A percentile compares a stretch with the other conserved stretches of the same genome.
Conservation (phyloP, 2,888 invertebrate species). For the Chrysina gloriosa region DNA sequence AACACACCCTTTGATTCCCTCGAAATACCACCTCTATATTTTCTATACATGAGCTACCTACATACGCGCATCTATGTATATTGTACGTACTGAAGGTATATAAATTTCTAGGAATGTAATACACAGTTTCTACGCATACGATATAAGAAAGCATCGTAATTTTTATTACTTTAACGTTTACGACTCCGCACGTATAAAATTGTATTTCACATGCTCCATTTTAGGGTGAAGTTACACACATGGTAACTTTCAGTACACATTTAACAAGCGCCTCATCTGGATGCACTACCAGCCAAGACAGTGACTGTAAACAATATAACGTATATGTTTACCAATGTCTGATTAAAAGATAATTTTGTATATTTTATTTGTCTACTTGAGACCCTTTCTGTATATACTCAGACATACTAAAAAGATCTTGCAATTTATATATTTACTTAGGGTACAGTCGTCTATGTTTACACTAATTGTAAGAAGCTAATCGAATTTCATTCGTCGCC, state of each 20-base stretch:
- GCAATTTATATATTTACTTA: constrained; percentile 12
- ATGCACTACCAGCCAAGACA: constrained; percentile 26
- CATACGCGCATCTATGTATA: too few species aligned
- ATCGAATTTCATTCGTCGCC: background rate
- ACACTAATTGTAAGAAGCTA: background rate
- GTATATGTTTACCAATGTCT: constrained; percentile 31
- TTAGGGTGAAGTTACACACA: constrained; percentile 39
- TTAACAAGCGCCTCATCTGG: constrained; percentile 33
- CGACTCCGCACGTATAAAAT: constrained; percentile 24
- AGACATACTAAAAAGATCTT: background rate
- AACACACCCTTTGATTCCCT: too few species aligned
- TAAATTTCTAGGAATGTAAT: background rate
- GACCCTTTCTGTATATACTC: background rate
- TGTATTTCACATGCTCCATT: constrained; percentile 40
- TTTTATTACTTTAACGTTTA: constrained; percentile 36
- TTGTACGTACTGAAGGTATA: background rate
- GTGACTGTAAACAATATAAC: constrained; percentile 31
- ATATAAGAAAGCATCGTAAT: constrained; percentile 24
- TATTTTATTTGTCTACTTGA: constrained; percentile 32
- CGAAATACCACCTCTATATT: too few species aligned
- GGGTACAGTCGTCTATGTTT: too few species aligned
- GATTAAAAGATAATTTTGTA: constrained; percentile 36
- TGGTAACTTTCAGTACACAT: constrained; percentile 35
- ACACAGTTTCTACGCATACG: background rate
- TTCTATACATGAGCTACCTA: too few species aligned